Evolutionary conservation across 2,113 vertebrate species (phyloP), one percentile per base, ranked within the genome.

Genomic region (Hydrochoerus hydrochaeris): DNA sequence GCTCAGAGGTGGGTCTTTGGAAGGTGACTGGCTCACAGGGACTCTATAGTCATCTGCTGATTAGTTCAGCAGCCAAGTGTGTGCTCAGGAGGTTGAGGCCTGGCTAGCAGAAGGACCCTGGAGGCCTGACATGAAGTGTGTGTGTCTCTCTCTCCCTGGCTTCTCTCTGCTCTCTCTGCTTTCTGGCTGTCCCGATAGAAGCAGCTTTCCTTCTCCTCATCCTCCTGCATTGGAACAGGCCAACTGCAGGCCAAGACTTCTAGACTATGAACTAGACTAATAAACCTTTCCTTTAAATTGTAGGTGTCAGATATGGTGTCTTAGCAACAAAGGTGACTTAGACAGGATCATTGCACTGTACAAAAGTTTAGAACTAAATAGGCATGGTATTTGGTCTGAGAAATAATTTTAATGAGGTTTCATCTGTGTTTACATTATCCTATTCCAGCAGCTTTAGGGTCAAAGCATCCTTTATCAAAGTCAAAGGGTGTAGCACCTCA

Each of bases 321-420:
- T 73, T 44, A 73, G 71, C 38, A 73, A 12, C 38, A 73, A 73
- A 26, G 9, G 71, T 73, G 10, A 73, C 71, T 41, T 26, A 65
- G 28, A 81, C 90, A 86, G 63, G 5, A 12, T 80, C 44, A 78
- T 77, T 69, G 12, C 24, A 41, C 5, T 88, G 2, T 52, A 90
- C 71, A 54, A 69, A 92, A 63, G 58, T 26, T 11, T 71, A 83
- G 38, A 87, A 84, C 83, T 65, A 65, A 90, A 78, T 60, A 78
- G 19, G 49, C 38, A 46, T 38, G 49, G 12, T n/a, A 82, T 77
- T 92, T 83, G 63, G 30, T 75, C 17, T 88, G 67, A 92, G 84
- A 90, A 92, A 85, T 26, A 44, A 35, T 87, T 94, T 92, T 67
- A 65, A 28, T 77, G 38, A 85, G 73, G 85, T 89, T 78, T 30